Conservation (phyloP, 2,888 invertebrate species). For the Cheiracanthium punctorium region DNA sequence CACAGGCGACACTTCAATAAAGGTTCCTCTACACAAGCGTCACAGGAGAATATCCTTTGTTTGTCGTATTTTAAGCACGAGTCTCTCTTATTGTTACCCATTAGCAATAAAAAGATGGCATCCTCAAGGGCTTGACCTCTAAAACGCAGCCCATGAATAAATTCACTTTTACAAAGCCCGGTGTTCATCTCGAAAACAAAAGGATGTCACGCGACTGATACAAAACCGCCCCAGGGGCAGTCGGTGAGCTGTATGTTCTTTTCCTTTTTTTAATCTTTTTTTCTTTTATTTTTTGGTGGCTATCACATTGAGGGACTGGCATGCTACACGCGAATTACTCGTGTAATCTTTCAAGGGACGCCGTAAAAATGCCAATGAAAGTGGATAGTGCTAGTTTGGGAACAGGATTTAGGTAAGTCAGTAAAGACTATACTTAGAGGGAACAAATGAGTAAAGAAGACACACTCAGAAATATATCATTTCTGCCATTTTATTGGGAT, state of each 20-base stretch:
- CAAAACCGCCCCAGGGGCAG: constrained; percentile 11
- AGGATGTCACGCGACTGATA: constrained; percentile 29
- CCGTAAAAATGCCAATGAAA: neutral
- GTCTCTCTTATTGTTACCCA: too few relatives aligned
- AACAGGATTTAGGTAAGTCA: neutral
- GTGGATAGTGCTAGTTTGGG: neutral
- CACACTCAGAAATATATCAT: too few relatives aligned
- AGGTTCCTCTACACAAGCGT: too few relatives aligned
- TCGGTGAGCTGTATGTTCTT: neutral
- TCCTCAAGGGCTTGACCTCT: neutral
- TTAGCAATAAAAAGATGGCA: neutral
- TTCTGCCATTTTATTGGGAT: too few relatives aligned
- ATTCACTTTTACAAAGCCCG: neutral
- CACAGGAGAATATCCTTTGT: too few relatives aligned
- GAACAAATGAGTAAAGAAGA: too few relatives aligned
- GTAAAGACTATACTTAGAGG: neutral
- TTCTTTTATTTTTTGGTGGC: neutral
- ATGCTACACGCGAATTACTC: neutral
- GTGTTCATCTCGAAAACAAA: constrained; percentile 15
- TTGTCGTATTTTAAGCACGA: too few relatives aligned
- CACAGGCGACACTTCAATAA: too few relatives aligned
- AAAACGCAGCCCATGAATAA: neutral
- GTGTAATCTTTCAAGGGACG: neutral
- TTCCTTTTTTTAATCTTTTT: neutral
- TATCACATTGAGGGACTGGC: neutral